Conservation (phyloP, 2,888 invertebrate genomes). For the Andrena chrysosceles region DNA sequence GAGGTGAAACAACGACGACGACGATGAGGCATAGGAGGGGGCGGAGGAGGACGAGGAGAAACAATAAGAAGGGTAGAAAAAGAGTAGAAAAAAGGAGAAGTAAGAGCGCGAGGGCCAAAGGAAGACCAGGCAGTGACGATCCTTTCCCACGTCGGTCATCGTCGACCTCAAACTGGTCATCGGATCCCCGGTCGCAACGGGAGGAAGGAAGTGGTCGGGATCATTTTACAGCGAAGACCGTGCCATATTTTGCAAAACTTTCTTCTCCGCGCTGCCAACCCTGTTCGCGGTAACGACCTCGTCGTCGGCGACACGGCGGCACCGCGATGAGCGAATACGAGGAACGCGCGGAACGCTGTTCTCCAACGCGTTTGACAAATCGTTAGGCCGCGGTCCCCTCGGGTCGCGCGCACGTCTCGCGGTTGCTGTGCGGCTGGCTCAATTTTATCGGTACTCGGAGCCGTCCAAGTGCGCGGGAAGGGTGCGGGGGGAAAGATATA, state of each 20-base stretch:
- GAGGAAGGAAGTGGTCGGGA: slow-evolving; percentile 84
- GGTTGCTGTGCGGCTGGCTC: no score
- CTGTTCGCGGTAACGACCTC: slow-evolving; percentile 52
- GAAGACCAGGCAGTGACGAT: slow-evolving; percentile 78
- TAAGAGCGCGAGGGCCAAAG: slow-evolving; percentile 43
- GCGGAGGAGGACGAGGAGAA: slow-evolving; percentile 33
- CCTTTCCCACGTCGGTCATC: slow-evolving; percentile 84
- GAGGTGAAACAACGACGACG: slow-evolving; percentile 39
- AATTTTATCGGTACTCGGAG: no score
- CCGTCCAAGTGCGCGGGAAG: no score
- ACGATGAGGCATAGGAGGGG: slow-evolving; percentile 8
- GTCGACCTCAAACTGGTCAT: slow-evolving; percentile 84
- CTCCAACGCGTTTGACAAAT: slow-evolving; percentile 10
- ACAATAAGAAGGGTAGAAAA: slow-evolving; percentile 43
- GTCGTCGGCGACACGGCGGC: slow-evolving; percentile 17
- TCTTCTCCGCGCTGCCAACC: slow-evolving; percentile 57
- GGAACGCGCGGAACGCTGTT: slow-evolving; percentile 25
- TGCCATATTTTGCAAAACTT: slow-evolving; percentile 77
- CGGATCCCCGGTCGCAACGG: slow-evolving; percentile 79
- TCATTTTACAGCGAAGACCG: slow-evolving; percentile 81
- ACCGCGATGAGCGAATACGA: slow-evolving; percentile 13
- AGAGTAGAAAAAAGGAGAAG: slow-evolving; percentile 12
- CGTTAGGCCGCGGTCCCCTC: slow-evolving; percentile 2
- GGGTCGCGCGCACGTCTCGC: no score
- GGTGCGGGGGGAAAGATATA: no score